A percentile compares a stretch with the other conserved stretches of the same genome.
These are phyloP conservation scores for Dicyrtoma fusca DNA, from an alignment of 2,888 invertebrate species.

Conservation along the genomic window DNA sequence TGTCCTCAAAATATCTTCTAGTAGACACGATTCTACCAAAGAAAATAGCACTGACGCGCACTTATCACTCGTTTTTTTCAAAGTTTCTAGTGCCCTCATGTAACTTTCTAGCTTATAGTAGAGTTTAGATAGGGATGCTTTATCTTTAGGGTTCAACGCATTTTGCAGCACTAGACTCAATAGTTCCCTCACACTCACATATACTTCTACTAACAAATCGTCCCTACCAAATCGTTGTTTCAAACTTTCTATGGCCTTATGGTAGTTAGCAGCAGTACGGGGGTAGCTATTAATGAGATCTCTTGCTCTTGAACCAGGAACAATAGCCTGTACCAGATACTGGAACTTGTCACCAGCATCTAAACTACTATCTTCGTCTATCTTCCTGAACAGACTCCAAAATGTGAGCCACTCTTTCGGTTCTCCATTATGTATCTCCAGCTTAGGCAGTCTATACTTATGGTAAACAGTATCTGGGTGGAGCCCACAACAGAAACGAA, in stretches of 20 bases:
- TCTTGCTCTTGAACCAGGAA: conserved; percentile 11
- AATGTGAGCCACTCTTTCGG: too few relatives aligned
- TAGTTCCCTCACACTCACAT: conserved; percentile 32
- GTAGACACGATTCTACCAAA: too few relatives aligned
- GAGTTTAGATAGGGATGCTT: conserved; percentile 27
- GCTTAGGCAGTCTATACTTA: too few relatives aligned
- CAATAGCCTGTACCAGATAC: conserved; percentile 25
- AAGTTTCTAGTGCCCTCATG: not conserved
- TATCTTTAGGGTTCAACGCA: conserved; percentile 28
- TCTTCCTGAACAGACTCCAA: conserved; percentile 18
- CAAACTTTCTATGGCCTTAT: conserved; percentile 25
- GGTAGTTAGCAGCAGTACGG: conserved; percentile 28
- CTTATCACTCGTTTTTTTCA: too few relatives aligned
- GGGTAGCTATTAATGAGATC: conserved; percentile 25
- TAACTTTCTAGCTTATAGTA: conserved; percentile 36
- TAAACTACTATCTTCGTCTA: conserved; percentile 26
- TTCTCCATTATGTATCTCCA: too few relatives aligned
- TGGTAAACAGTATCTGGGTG: too few relatives aligned
- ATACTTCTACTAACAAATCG: conserved; percentile 21
- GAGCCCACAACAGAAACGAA: too few relatives aligned
- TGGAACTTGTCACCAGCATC: conserved; percentile 32
- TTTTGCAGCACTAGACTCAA: conserved; percentile 16
- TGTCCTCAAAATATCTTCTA: too few relatives aligned
- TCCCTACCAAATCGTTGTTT: conserved; percentile 27
- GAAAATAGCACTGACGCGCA: too few relatives aligned